Percentiles rank a stretch among this genome's conserved stretches.
phyloP scores from a whole-genome alignment of 2,888 invertebrate genomes.

The Drosophila nigricruria region DNA sequence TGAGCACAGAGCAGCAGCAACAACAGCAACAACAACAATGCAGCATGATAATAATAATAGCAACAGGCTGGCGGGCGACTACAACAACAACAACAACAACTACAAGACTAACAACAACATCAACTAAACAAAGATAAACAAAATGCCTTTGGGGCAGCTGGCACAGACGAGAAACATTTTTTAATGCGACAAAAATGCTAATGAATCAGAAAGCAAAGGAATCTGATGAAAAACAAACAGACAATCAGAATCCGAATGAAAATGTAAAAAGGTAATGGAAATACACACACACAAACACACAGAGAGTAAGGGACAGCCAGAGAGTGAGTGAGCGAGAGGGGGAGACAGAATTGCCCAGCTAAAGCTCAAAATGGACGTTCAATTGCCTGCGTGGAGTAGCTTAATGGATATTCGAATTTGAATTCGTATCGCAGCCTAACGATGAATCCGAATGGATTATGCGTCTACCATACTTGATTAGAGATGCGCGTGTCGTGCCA shows the following conservation, averaged over 20 bases:
- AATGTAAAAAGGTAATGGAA: constrained; percentile 43
- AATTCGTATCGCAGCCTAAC: constrained; percentile 20
- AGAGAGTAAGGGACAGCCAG: background rate
- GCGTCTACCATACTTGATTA: constrained; percentile 10
- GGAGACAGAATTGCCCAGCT: background rate
- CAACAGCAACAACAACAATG: constrained; percentile 22
- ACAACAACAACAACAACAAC: constrained; percentile 23
- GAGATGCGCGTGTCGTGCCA: constrained; percentile 8
- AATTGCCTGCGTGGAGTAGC: constrained; percentile 22
- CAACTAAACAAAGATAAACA: constrained; percentile 54
- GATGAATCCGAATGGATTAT: constrained; percentile 23
- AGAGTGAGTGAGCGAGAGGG: background rate
- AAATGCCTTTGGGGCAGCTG: constrained; percentile 44
- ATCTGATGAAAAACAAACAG: constrained; percentile 76
- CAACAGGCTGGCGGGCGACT: constrained; percentile 49
- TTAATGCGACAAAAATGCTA: constrained; percentile 74
- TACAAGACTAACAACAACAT: constrained; percentile 18
- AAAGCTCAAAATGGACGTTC: constrained; percentile 20
- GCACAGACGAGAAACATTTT: constrained; percentile 42
- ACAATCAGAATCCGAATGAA: constrained; percentile 60
- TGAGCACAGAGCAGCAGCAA: constrained; percentile 13
- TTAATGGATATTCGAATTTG: constrained; percentile 29
- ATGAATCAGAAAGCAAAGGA: constrained; percentile 61
- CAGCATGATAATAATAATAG: constrained; percentile 34
- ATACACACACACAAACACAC: constrained; percentile 2